phyloP scores from a whole-genome alignment of 2,888 invertebrate species.

The Eurytoma adleriae region DNA sequence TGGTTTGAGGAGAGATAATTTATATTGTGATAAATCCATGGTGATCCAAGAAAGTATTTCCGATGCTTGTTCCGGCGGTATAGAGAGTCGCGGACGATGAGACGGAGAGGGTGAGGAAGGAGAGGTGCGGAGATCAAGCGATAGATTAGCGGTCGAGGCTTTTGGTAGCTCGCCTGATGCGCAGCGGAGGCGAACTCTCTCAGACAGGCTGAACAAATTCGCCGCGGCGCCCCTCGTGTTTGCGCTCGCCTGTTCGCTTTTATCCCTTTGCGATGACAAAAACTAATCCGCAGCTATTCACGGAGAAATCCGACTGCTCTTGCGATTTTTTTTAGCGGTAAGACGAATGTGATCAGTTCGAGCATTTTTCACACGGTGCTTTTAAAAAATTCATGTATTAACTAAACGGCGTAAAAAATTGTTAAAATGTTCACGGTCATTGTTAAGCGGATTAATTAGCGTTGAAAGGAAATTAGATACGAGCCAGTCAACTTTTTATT shows the following conservation, averaged over 20 bases:
- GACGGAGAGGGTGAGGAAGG: not conserved
- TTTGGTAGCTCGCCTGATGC: slow-evolving; percentile 34
- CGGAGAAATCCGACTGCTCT: too few relatives aligned
- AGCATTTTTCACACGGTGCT: too few relatives aligned
- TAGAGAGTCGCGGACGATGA: slow-evolving; percentile 5
- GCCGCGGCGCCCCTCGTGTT: slow-evolving; percentile 47
- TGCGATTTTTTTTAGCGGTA: too few relatives aligned
- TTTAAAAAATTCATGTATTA: too few relatives aligned
- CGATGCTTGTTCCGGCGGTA: slow-evolving; percentile 61
- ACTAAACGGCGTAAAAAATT: too few relatives aligned
- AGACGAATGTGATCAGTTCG: too few relatives aligned
- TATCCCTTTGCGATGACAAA: too few relatives aligned
- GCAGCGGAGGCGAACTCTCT: slow-evolving; percentile 32
- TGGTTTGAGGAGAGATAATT: slow-evolving; percentile 63
- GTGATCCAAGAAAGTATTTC: slow-evolving; percentile 76
- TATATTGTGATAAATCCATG: slow-evolving; percentile 75
- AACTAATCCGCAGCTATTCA: too few relatives aligned
- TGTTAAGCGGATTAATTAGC: too few relatives aligned
- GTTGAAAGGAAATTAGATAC: too few relatives aligned
- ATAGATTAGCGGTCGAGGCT: slow-evolving; percentile 25
- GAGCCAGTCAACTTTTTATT: slow-evolving; percentile 20
- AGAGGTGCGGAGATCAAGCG: slow-evolving; percentile 40
- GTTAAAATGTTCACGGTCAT: too few relatives aligned
- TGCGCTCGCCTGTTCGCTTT: slow-evolving; percentile 11
- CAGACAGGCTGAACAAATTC: slow-evolving; percentile 51